Percentiles rank a stretch among this genome's conserved stretches.
These are phyloP conservation scores for Metridium senile DNA, from an alignment of 92 coral and sea anemone species.

Conservation along the genomic window DNA sequence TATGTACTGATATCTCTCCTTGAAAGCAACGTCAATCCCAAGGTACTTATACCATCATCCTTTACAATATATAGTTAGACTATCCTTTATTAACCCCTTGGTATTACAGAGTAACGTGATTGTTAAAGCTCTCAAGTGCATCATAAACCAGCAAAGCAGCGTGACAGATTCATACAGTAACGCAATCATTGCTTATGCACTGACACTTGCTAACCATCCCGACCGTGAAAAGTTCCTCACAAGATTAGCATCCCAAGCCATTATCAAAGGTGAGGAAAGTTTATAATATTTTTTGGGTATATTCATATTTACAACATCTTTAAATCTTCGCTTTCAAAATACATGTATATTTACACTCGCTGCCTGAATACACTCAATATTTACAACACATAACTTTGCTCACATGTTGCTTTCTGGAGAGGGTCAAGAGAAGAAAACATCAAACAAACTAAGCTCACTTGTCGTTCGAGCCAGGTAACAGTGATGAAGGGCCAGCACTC, in stretches of 20 bases:
- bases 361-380: too few species aligned
- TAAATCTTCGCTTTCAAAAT: too few species aligned
- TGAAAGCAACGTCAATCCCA: slow-evolving; percentile 64
- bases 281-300: not conserved
- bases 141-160: slow-evolving; percentile 12
- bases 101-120: slow-evolving; percentile 53
- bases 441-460: too few species aligned
- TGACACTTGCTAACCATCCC: slow-evolving; percentile 3
- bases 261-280: slow-evolving; percentile 58
- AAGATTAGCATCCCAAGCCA: slow-evolving; percentile 67
- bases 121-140: slow-evolving; percentile 63
- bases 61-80: not conserved
- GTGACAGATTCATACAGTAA: slow-evolving; percentile 22
- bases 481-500: too few species aligned
- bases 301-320: too few species aligned
- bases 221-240: not conserved
- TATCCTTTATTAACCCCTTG: not conserved
- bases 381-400: too few species aligned
- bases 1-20: slow-evolving; percentile 81
- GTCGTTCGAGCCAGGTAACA: too few species aligned
- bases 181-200: slow-evolving; percentile 69
- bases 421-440: too few species aligned
- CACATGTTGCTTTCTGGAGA: too few species aligned
- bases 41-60: slow-evolving; percentile 37
- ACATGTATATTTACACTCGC: too few species aligned